These are phyloP conservation scores for Eulacestoma nigropectus DNA, from an alignment of 2,113 vertebrate genomes.

Conservation along the genomic window DNA sequence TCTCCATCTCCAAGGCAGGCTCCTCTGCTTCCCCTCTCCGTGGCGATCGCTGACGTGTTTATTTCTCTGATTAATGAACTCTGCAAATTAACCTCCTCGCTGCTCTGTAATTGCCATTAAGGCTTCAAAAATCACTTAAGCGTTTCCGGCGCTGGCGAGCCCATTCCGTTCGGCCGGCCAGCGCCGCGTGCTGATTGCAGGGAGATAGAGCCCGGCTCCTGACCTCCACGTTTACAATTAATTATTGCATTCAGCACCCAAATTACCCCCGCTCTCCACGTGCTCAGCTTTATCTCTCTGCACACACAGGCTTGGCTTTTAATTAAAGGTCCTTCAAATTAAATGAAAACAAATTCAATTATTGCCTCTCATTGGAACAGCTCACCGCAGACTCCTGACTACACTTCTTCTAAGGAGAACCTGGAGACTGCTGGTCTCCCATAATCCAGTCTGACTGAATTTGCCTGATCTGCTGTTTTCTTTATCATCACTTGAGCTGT, in stretches of 20 bases:
- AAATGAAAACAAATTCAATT: conserved; percentile 84
- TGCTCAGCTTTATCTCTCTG: conserved; percentile 76
- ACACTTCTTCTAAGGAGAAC: conserved; percentile 52
- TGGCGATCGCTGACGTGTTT: conserved; percentile 63
- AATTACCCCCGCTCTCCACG: conserved; percentile 68
- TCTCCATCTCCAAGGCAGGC: neutral
- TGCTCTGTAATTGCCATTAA: conserved; percentile 71
- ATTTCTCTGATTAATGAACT: conserved; percentile 72
- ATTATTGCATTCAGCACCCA: conserved; percentile 75
- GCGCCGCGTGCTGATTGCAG: conserved; percentile 55
- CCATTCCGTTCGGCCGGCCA: conserved; percentile 36
- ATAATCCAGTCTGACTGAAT: conserved; percentile 62
- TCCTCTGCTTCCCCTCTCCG: conserved; percentile 10
- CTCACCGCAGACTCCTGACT: conserved; percentile 63
- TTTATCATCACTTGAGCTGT: conserved; percentile 70
- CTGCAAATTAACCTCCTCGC: conserved; percentile 71
- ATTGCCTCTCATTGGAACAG: conserved; percentile 75
- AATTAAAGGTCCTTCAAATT: conserved; percentile 82
- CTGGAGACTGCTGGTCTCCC: conserved; percentile 51
- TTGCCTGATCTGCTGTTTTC: conserved; percentile 67
- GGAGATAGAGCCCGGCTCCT: conserved; percentile 68
- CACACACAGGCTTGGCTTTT: conserved; percentile 77
- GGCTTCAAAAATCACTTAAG: conserved; percentile 75
- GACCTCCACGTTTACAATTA: conserved; percentile 75
- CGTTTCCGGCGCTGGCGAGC: conserved; percentile 29